phyloP scores from a whole-genome alignment of 2,113 vertebrate species.

The Electrona antarctica region DNA sequence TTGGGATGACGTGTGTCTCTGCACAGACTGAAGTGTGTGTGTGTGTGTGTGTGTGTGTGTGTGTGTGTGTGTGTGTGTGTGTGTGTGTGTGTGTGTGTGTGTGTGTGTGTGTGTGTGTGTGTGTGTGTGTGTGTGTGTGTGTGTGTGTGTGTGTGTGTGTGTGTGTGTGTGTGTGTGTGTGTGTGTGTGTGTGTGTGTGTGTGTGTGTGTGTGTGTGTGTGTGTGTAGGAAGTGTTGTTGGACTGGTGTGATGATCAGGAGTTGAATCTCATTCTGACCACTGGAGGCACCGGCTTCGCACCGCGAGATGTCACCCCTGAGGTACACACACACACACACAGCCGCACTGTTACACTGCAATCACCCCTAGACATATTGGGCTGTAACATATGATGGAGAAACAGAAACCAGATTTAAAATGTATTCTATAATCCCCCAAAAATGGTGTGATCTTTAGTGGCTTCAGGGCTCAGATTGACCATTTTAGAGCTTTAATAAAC shows the following conservation, averaged over 20 bases:
- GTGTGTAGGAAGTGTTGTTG: slow-evolving; percentile 91
- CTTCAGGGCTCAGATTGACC: too few species aligned
- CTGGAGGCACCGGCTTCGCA: slow-evolving; percentile 97
- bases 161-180: slow-evolving; percentile 58
- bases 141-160: slow-evolving; percentile 56
- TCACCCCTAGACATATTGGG: too few species aligned
- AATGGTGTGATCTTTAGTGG: too few species aligned
- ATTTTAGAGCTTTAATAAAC: too few species aligned
- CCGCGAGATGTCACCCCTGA: slow-evolving; percentile 98
- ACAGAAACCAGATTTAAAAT: too few species aligned
- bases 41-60: slow-evolving; percentile 1
- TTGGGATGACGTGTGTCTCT: too few species aligned
- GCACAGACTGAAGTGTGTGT: neutral
- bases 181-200: slow-evolving; percentile 52
- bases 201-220: slow-evolving; percentile 7
- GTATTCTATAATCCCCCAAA: too few species aligned
- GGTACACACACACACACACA: slow-evolving; percentile 76
- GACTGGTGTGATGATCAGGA: slow-evolving; percentile 99
- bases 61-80: slow-evolving; percentile 43
- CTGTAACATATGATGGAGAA: too few species aligned
- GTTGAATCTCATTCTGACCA: slow-evolving; percentile 97
- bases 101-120: slow-evolving; percentile 35
- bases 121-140: slow-evolving; percentile 28
- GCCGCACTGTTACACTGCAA: too few species aligned
- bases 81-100: slow-evolving; percentile 63